Conservation (phyloP, 2,797 vertebrate genomes). For the Mergus octosetaceus region DNA sequence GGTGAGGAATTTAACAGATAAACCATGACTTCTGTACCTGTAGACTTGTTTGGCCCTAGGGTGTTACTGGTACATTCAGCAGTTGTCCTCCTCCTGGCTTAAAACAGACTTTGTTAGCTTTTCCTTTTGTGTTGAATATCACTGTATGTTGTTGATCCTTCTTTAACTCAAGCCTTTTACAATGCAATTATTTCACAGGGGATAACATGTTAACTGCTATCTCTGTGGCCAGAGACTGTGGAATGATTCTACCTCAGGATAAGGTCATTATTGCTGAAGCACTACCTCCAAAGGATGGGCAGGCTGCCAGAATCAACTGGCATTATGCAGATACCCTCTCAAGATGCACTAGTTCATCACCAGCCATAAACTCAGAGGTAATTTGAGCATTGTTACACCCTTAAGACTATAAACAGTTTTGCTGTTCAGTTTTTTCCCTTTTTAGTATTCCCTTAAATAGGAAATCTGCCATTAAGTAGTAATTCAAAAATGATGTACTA, state of each 20-base stretch:
- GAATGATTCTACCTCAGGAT: slow-evolving; percentile 95
- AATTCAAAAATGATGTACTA: neutral
- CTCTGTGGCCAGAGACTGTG: slow-evolving; percentile 97
- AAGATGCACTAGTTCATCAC: slow-evolving; percentile 76
- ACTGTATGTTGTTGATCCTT: neutral
- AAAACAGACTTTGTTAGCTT: neutral
- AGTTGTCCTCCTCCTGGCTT: neutral
- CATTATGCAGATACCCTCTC: slow-evolving; percentile 90
- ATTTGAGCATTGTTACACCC: neutral
- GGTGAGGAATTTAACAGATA: neutral
- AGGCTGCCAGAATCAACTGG: slow-evolving; percentile 93
- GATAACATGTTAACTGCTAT: slow-evolving; percentile 98
- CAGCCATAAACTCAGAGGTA: slow-evolving; percentile 85
- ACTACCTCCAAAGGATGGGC: slow-evolving; percentile 91
- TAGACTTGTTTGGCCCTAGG: neutral
- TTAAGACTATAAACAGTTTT: neutral
- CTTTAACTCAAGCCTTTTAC: slow-evolving; percentile 13
- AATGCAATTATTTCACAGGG: slow-evolving; percentile 77
- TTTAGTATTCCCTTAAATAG: neutral
- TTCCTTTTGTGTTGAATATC: neutral
- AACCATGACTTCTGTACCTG: neutral
- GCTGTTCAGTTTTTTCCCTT: neutral
- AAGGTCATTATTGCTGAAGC: slow-evolving; percentile 96
- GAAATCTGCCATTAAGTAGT: neutral
- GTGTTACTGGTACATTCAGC: neutral